Evolutionary conservation across 2,888 invertebrate genomes (phyloP).

Genomic region (Erebia epiphron): DNA sequence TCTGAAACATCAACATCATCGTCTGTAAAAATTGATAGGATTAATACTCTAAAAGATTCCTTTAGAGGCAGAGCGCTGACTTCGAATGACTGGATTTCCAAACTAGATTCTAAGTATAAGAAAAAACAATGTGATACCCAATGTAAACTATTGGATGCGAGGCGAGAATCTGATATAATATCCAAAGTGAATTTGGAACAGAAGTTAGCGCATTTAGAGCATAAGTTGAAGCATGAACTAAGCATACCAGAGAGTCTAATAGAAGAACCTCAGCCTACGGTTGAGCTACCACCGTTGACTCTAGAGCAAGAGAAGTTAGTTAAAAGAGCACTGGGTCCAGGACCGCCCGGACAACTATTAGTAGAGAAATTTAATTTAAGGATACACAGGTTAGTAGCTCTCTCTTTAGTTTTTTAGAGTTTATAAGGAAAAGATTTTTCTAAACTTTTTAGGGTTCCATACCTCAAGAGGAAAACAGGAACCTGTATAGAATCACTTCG

Average conservation of each 20-base stretch:
- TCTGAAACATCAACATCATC: constrained; percentile 72
- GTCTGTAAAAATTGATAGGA: constrained; percentile 63
- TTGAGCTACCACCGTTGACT: constrained; percentile 84
- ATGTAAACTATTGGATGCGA: constrained; percentile 72
- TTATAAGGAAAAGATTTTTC: too few relatives aligned
- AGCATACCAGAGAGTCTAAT: constrained; percentile 77
- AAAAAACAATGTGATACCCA: constrained; percentile 67
- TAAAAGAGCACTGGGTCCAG: constrained; percentile 81
- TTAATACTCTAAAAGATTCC: constrained; percentile 83
- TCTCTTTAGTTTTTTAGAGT: not conserved
- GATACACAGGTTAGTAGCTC: constrained; percentile 63
- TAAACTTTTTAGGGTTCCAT: too few relatives aligned
- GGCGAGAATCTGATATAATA: constrained; percentile 74
- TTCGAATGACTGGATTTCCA: constrained; percentile 79
- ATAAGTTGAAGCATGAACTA: constrained; percentile 70
- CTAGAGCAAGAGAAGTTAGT: constrained; percentile 85
- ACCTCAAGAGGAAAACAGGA: too few relatives aligned
- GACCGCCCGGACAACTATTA: constrained; percentile 86
- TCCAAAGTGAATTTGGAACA: constrained; percentile 74
- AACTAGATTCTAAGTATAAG: constrained; percentile 75
- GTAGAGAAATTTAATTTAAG: constrained; percentile 79
- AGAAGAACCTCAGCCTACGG: constrained; percentile 71
- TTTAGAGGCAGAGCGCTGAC: constrained; percentile 77
- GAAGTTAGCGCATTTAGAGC: constrained; percentile 69
- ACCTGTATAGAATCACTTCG: too few relatives aligned